These are phyloP conservation scores for Cryptops parisi DNA, from an alignment of 2,888 invertebrate species.

Conservation along the genomic window DNA sequence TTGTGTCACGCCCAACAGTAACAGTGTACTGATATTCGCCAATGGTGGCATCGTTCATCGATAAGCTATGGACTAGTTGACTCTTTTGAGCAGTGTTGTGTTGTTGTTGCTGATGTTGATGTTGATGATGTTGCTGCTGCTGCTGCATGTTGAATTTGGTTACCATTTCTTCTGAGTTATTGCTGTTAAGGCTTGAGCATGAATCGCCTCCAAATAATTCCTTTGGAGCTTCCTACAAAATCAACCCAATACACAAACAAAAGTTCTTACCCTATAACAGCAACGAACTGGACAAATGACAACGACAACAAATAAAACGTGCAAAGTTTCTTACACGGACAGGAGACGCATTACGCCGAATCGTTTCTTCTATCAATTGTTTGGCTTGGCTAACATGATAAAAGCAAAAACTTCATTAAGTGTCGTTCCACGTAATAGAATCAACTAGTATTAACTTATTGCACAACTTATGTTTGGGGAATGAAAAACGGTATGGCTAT, in stretches of 20 bases:
- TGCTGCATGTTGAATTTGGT: not conserved
- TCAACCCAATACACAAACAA: not conserved
- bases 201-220: constrained; percentile 11
- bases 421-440: not conserved
- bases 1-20: constrained; percentile 61
- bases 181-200: constrained; percentile 11
- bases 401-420: constrained; percentile 6
- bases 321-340: constrained; percentile 35
- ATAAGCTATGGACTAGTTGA: constrained; percentile 20
- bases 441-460: not conserved
- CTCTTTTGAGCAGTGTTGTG: not conserved
- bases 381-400: constrained; percentile 58
- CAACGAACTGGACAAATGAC: not conserved
- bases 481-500: not conserved
- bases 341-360: constrained; percentile 85
- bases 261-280: not conserved
- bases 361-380: constrained; percentile 86
- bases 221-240: not conserved
- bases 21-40: constrained; percentile 79
- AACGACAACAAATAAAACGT: too few species aligned
- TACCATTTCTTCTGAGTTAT: constrained; percentile 10
- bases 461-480: not conserved
- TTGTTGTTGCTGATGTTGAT: too few species aligned
- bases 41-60: constrained; percentile 22
- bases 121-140: too few species aligned